Percentiles rank a stretch among this genome's conserved stretches.
Conservation (phyloP, 2,797 vertebrate genomes). For the Hemibagrus guttatus region DNA sequence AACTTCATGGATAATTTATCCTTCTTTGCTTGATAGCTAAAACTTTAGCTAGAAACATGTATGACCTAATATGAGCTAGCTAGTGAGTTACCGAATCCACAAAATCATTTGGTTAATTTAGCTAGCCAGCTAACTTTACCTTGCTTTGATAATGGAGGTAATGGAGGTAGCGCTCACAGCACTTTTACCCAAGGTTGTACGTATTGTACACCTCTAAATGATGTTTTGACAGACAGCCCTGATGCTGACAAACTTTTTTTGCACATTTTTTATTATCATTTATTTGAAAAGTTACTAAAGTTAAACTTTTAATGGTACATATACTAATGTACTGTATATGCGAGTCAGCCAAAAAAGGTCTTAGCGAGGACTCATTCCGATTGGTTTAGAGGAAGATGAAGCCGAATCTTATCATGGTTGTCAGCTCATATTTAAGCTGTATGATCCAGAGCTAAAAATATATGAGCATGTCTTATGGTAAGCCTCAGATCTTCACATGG, state of each 20-base stretch:
- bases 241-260: background rate
- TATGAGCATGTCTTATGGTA: background rate
- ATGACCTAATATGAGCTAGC: background rate
- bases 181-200: background rate
- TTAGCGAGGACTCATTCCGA: background rate
- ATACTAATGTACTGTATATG: background rate
- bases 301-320: background rate
- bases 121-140: background rate
- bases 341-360: background rate
- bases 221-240: background rate
- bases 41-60: background rate
- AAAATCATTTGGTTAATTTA: background rate
- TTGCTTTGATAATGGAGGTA: background rate
- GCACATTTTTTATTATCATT: background rate
- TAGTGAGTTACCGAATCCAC: background rate
- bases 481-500: background rate
- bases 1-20: background rate
- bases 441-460: conserved; percentile 8
- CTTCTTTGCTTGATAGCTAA: background rate
- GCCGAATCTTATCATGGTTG: background rate
- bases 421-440: background rate
- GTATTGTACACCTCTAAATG: background rate
- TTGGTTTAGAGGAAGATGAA: background rate
- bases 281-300: background rate
- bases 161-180: background rate